Evolutionary conservation across 2,797 vertebrate genomes (phyloP), one percentile per base, ranked within the genome.

Genomic region (Gymnopithys bicolor): DNA sequence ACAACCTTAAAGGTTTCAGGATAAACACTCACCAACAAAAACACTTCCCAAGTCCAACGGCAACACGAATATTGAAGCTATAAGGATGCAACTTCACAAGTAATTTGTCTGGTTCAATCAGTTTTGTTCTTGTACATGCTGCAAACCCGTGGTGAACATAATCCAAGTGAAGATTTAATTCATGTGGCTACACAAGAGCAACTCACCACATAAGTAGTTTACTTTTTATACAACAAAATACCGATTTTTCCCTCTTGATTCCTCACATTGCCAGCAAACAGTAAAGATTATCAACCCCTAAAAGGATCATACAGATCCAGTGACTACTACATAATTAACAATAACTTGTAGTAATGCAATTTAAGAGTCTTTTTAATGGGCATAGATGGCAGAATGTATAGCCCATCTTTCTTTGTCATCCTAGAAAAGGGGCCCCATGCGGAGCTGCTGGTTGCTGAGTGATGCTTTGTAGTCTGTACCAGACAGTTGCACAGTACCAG

Each of bases 401-500:
- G 97, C 88, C 97, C 98, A 98, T 98, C 97, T 97, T 98, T 98
- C 98, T 98, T 98, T 98, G 98, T 98, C 97, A 98, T 98, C 97
- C 97, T 97, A 98, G 97, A 98, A 98, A 97, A 96, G 91, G 95
- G 96, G 98, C 98, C 98, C 98, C 97, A 97, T 97, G 98, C 95
- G 86, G 98, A 98, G 98, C 97, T 97, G 97, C 98, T 98, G 98
- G 98, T 98, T 98, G 98, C 98, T 97, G 98, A 98, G 98, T 98
- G 98, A 98, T 97, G 98, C 98, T 98, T 98, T 98, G 98, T 98
- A 98, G 98, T 98, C 97, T 96, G 97, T 96, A 98, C 98, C 98
- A 98, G 98, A 98, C 97, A 96, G 97, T 97, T 98, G 98, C 98
- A 98, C 98, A 98, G 98, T 98, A 98, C 98, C 99, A 99, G 99